These are phyloP conservation scores for Apamea sordens DNA, from an alignment of 2,888 invertebrate genomes.

Conservation along the genomic window DNA sequence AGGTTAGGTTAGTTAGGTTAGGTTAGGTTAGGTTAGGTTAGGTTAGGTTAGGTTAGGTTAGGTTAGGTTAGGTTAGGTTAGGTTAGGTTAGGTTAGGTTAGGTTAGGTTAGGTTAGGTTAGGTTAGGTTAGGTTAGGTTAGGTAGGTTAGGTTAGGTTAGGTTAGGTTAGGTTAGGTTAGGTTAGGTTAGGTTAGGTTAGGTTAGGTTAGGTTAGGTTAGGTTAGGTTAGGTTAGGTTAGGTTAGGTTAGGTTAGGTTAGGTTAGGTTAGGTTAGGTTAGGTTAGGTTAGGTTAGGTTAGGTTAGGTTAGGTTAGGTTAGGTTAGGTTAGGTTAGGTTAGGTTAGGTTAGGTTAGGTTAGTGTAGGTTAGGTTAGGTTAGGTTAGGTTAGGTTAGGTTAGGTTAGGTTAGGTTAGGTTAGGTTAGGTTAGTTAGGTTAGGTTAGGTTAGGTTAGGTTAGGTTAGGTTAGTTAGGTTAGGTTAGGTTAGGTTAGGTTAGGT, in stretches of 20 bases:
- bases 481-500: constrained; percentile 37
- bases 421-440: constrained; percentile 44
- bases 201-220: constrained; percentile 32
- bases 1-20: constrained; percentile 23
- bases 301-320: constrained; percentile 6
- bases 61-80: constrained; percentile 47
- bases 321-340: constrained; percentile 16
- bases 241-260: constrained; percentile 35
- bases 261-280: constrained; percentile 16
- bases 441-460: constrained; percentile 46
- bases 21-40: constrained; percentile 45
- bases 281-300: constrained; percentile 6
- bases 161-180: constrained; percentile 48
- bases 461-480: constrained; percentile 38
- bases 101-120: constrained; percentile 40
- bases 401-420: constrained; percentile 34
- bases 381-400: constrained; percentile 41
- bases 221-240: constrained; percentile 39
- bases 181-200: constrained; percentile 45
- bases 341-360: constrained; percentile 40
- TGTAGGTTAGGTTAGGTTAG: constrained; percentile 41
- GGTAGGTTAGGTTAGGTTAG: constrained; percentile 47
- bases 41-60: constrained; percentile 46
- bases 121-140: constrained; percentile 43
- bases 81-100: constrained; percentile 40